Conservation (phyloP, 2,113 vertebrate species). For the Labeo catla region DNA sequence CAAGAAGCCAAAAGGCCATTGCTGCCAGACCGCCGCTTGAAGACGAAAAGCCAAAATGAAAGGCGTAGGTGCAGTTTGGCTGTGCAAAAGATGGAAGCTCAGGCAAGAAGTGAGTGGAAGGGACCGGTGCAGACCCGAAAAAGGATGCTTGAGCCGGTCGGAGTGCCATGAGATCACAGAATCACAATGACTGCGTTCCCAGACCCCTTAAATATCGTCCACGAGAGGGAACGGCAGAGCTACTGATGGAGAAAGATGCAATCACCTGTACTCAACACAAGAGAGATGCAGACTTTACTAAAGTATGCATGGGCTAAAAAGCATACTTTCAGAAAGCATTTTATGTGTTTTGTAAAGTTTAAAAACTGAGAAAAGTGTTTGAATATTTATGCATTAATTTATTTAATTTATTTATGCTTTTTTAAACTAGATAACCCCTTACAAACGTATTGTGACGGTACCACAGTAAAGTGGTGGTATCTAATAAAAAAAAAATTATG, state of each 20-base stretch:
- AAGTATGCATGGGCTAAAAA: not conserved
- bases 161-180: not conserved
- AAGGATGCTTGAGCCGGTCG: not conserved
- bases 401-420: conserved; percentile 34
- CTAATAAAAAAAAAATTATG: not conserved
- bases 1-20: conserved; percentile 66
- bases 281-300: not conserved
- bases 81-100: conserved; percentile 21
- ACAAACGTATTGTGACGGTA: not conserved
- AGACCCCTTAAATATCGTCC: not conserved
- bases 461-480: not conserved
- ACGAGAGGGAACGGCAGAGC: conserved; percentile 18
- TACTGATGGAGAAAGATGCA: not conserved
- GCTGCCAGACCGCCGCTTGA: not conserved
- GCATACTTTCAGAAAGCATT: not conserved
- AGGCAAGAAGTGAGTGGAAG: conserved; percentile 4
- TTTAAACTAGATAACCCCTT: not conserved
- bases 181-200: not conserved
- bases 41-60: conserved; percentile 21
- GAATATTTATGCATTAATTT: conserved; percentile 50
- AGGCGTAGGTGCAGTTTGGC: not conserved
- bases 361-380: not conserved
- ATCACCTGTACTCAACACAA: not conserved
- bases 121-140: not conserved
- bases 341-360: not conserved